Percentiles rank a stretch among this genome's conserved stretches.
phyloP scores from a whole-genome alignment of 2,113 vertebrate genomes.

The Poeciliopsis retropinna region DNA sequence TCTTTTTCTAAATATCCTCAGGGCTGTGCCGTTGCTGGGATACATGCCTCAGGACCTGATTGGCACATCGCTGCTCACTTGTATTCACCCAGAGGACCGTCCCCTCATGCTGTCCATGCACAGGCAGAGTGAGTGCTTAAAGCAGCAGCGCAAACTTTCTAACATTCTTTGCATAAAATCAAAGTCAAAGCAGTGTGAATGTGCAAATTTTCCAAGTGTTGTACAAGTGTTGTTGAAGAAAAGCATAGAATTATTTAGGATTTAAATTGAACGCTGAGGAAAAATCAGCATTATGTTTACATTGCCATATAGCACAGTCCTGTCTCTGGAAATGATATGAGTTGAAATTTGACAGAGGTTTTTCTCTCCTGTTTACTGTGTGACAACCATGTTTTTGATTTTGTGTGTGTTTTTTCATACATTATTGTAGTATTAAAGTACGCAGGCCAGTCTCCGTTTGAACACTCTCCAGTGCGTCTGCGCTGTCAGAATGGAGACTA shows the following conservation, averaged over 20 bases:
- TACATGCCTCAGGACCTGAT: slow-evolving; percentile 92
- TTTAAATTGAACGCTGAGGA: too few relatives aligned
- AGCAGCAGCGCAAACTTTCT: too few relatives aligned
- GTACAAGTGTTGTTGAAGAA: background rate
- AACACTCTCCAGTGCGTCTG: slow-evolving; percentile 87
- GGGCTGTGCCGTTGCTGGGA: slow-evolving; percentile 90
- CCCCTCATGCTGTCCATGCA: slow-evolving; percentile 87
- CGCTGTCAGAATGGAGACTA: slow-evolving; percentile 91
- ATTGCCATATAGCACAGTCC: background rate
- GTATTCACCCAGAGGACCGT: slow-evolving; percentile 88
- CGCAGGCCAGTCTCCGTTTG: slow-evolving; percentile 87
- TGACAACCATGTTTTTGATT: background rate
- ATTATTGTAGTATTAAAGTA: slow-evolving; percentile 84
- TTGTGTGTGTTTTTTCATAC: background rate
- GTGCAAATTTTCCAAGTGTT: too few relatives aligned
- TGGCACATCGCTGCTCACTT: slow-evolving; percentile 84
- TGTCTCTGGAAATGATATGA: slow-evolving; percentile 17
- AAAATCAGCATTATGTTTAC: background rate
- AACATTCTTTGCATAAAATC: too few relatives aligned
- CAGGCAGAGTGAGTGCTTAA: slow-evolving; percentile 80
- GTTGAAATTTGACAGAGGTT: slow-evolving; percentile 57
- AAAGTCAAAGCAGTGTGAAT: too few relatives aligned
- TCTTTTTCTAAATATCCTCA: slow-evolving; percentile 53
- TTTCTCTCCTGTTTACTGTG: background rate
- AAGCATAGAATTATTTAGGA: background rate